Evolutionary conservation across 92 coral and sea anemone genomes (phyloP).

Genomic region (Epizoanthus scotinus): DNA sequence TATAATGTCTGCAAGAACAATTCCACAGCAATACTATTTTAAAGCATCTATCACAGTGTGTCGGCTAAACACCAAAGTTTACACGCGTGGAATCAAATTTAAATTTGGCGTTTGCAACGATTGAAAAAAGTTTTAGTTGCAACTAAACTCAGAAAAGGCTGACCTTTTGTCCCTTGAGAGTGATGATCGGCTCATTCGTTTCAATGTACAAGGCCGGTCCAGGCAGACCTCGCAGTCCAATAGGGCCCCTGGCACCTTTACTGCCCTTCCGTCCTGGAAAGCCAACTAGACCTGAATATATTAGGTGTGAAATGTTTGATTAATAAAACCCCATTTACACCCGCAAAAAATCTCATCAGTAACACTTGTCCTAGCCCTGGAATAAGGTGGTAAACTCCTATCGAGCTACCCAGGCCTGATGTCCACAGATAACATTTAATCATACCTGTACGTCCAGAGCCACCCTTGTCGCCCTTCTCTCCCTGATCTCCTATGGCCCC

Average conservation of each 20-base stretch:
- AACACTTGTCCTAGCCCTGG: too few relatives aligned
- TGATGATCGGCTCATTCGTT: constrained; percentile 7
- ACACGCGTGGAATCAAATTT: too few relatives aligned
- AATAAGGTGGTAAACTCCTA: too few relatives aligned
- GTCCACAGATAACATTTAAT: background rate
- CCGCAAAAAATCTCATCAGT: too few relatives aligned
- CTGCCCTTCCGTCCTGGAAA: constrained; percentile 3
- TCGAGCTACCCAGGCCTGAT: too few relatives aligned
- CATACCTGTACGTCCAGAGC: constrained; percentile 9
- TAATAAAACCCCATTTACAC: too few relatives aligned
- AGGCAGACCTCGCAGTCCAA: constrained; percentile 18
- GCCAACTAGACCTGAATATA: constrained; percentile 15
- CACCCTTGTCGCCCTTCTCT: constrained; percentile 6
- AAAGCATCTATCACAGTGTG: too few relatives aligned
- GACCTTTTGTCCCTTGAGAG: constrained; percentile 32
- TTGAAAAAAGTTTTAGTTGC: too few relatives aligned
- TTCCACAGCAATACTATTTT: too few relatives aligned
- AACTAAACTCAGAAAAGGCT: background rate
- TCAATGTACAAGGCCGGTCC: constrained; percentile 18
- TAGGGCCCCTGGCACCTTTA: constrained; percentile 15
- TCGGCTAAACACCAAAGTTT: too few relatives aligned
- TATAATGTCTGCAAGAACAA: too few relatives aligned
- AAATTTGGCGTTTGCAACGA: background rate
- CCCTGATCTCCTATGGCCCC: constrained; percentile 15
- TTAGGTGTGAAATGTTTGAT: background rate